Evolutionary conservation across 2,888 invertebrate species (phyloP).

Genomic region (Drosophila fulvimacula): DNA sequence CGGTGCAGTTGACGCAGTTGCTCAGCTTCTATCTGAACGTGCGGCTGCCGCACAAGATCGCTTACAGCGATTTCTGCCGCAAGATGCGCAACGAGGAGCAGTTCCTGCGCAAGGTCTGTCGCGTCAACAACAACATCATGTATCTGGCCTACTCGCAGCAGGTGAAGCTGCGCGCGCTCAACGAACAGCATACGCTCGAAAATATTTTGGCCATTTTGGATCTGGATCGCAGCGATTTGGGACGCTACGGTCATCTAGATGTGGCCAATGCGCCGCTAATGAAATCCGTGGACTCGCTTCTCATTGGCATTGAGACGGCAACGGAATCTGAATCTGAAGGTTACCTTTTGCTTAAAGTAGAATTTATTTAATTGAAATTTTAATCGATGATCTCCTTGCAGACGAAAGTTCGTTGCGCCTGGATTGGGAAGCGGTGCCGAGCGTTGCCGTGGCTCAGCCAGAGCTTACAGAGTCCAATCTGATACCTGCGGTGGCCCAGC

Average conservation of each 20-base stretch:
- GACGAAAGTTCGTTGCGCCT: slow-evolving; percentile 89
- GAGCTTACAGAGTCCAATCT: slow-evolving; percentile 75
- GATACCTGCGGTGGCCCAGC: slow-evolving; percentile 77
- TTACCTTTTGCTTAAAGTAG: slow-evolving; percentile 30
- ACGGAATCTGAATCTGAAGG: slow-evolving; percentile 90
- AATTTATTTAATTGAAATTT: not conserved
- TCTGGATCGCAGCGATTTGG: slow-evolving; percentile 88
- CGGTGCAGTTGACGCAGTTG: slow-evolving; percentile 93
- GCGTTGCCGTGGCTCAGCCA: slow-evolving; percentile 67
- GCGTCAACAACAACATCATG: slow-evolving; percentile 92
- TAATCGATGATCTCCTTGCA: slow-evolving; percentile 30
- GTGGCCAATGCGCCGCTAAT: slow-evolving; percentile 84
- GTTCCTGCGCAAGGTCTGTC: slow-evolving; percentile 90
- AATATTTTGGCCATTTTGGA: slow-evolving; percentile 90
- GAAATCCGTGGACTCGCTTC: slow-evolving; percentile 87
- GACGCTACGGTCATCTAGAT: slow-evolving; percentile 89
- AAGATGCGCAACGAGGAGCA: slow-evolving; percentile 88
- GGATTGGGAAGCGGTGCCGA: slow-evolving; percentile 92
- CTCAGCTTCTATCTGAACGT: slow-evolving; percentile 93
- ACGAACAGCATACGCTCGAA: slow-evolving; percentile 89
- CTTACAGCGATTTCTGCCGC: slow-evolving; percentile 89
- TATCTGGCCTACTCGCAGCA: slow-evolving; percentile 92
- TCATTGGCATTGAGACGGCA: slow-evolving; percentile 87
- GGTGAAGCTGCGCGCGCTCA: slow-evolving; percentile 87
- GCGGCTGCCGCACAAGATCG: slow-evolving; percentile 90